Percentiles rank a stretch among this genome's conserved stretches.
Evolutionary conservation across 2,113 vertebrate species (phyloP).

Genomic region (Aegithalos caudatus): DNA sequence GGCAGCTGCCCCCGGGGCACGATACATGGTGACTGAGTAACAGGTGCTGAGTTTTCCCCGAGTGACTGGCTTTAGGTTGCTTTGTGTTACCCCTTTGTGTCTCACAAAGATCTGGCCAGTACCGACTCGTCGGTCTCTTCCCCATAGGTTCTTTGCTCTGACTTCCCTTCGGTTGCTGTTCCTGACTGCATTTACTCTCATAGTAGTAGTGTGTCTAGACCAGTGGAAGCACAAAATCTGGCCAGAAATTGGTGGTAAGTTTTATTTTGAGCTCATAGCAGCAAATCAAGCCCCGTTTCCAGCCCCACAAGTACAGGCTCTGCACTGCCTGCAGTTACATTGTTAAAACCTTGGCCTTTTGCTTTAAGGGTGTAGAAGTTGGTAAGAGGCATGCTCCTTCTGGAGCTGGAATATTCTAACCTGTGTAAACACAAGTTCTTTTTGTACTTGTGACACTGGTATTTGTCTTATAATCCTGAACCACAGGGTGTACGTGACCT

Average conservation of each 20-base stretch:
- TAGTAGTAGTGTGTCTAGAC: constrained; percentile 82
- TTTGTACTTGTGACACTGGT: not conserved
- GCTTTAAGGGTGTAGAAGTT: not conserved
- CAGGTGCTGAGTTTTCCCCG: not conserved
- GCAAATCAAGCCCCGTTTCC: accelerated
- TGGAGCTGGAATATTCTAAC: not conserved
- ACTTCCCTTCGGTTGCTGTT: constrained; percentile 88
- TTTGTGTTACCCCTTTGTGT: not conserved
- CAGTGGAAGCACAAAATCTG: constrained; percentile 91
- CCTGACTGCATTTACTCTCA: constrained; percentile 79
- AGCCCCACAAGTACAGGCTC: not conserved
- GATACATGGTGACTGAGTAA: no score
- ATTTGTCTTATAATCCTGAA: not conserved
- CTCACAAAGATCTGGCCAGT: accelerated
- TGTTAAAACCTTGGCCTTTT: not conserved
- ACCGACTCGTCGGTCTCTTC: not conserved
- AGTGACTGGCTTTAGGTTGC: not conserved
- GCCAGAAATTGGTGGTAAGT: constrained; percentile 86
- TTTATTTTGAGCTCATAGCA: not conserved
- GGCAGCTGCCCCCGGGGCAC: not conserved
- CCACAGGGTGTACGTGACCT: not conserved
- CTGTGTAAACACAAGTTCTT: not conserved
- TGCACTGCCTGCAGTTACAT: not conserved
- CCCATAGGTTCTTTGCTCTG: constrained; percentile 88
- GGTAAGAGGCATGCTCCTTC: not conserved